These are phyloP conservation scores for Zoanthus sociatus DNA, from an alignment of 92 coral and sea anemone species.

Conservation along the genomic window DNA sequence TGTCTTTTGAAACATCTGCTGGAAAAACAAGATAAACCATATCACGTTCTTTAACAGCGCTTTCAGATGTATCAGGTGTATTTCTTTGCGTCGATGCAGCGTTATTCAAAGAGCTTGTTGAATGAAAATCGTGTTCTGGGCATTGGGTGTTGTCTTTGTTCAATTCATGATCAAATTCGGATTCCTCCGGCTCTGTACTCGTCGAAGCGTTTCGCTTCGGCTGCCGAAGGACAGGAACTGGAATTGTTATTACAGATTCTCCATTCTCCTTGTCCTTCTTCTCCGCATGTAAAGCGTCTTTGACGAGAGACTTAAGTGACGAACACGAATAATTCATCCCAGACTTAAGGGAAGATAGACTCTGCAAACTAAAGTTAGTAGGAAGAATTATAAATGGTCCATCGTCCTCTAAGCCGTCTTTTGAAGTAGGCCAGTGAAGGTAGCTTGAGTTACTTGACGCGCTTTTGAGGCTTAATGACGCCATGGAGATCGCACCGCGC, in stretches of 20 bases:
- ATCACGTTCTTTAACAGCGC: constrained; percentile 8
- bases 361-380: constrained; percentile 56
- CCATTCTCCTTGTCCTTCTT: neutral
- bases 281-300: constrained; percentile 15
- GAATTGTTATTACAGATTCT: constrained; percentile 35
- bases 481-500: constrained; percentile 96
- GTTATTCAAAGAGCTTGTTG: neutral
- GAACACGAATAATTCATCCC: constrained; percentile 76
- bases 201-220: constrained; percentile 24
- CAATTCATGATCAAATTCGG: neutral
- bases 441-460: constrained; percentile 84
- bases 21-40: constrained; percentile 41
- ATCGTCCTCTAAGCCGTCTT: constrained; percentile 63
- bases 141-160: neutral
- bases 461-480: constrained; percentile 89
- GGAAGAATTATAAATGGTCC: constrained; percentile 86
- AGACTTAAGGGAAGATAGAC: constrained; percentile 63
- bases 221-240: constrained; percentile 38
- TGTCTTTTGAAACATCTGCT: constrained; percentile 13
- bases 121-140: neutral
- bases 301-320: constrained; percentile 59
- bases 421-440: constrained; percentile 63
- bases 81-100: neutral
- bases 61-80: neutral
- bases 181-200: constrained; percentile 24